Evolutionary conservation across 1,140 invertebrate species (phyloP).

Genomic region (Neuroterus valhalla): DNA sequence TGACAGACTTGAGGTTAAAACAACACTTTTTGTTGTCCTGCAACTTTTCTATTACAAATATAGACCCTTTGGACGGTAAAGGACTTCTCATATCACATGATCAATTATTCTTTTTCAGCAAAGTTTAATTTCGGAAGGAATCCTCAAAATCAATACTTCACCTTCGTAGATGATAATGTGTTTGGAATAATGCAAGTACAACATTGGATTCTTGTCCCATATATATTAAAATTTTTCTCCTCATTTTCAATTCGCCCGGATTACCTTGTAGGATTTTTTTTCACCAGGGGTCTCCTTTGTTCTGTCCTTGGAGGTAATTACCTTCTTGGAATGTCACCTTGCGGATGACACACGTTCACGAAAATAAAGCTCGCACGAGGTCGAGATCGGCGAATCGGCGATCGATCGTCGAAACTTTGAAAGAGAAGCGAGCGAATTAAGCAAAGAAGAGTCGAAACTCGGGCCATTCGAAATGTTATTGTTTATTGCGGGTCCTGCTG

Average conservation of each 20-base stretch:
- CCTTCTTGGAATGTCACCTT: slow-evolving; percentile 23
- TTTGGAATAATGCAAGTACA: slow-evolving; percentile 11
- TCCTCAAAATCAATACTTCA: slow-evolving; percentile 10
- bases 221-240: slow-evolving; percentile 2
- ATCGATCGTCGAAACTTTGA: slow-evolving; percentile 26
- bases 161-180: background rate
- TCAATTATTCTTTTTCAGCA: background rate
- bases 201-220: background rate
- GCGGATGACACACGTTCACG: slow-evolving; percentile 18
- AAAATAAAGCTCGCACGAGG: slow-evolving; percentile 10
- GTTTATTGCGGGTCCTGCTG: slow-evolving; percentile 68
- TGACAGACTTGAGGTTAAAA: too few relatives aligned
- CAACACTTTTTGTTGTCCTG: background rate
- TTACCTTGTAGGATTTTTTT: slow-evolving; percentile 21
- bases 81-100: too few relatives aligned
- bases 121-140: background rate
- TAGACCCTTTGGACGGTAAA: too few relatives aligned
- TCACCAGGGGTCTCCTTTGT: slow-evolving; percentile 24
- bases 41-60: too few relatives aligned
- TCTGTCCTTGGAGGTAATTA: slow-evolving; percentile 23
- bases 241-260: slow-evolving; percentile 4
- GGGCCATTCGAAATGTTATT: slow-evolving; percentile 67
- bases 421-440: slow-evolving; percentile 57
- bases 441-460: slow-evolving; percentile 61
- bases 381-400: slow-evolving; percentile 12